A percentile compares a stretch with the other conserved stretches of the same genome.
phyloP scores from a whole-genome alignment of 2,113 vertebrate genomes.

The Meriones unguiculatus region DNA sequence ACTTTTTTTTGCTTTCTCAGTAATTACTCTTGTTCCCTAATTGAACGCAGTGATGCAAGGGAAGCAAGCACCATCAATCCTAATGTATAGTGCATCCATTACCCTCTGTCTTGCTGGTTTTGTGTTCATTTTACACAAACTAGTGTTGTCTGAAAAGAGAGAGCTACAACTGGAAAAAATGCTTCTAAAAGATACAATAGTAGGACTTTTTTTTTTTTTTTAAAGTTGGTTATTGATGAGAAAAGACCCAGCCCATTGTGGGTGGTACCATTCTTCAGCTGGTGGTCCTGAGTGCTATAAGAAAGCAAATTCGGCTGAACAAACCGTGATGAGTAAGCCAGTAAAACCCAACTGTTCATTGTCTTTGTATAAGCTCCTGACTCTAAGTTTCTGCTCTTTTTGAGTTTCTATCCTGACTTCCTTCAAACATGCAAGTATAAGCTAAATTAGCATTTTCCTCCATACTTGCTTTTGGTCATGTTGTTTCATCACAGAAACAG shows the following conservation, averaged over 20 bases:
- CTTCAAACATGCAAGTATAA: not conserved
- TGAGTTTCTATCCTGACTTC: not conserved
- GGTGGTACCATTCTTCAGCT: not conserved
- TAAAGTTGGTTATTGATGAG: not conserved
- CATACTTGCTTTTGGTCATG: not conserved
- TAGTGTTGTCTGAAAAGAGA: not conserved
- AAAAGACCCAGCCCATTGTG: not conserved
- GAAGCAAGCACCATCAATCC: not conserved
- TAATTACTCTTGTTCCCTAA: not conserved
- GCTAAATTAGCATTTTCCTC: not conserved
- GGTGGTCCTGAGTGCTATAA: not conserved
- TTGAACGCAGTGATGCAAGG: not conserved
- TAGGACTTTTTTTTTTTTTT: not conserved
- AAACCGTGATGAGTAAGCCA: not conserved
- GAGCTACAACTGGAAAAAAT: not conserved
- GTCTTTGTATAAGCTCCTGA: too few relatives aligned
- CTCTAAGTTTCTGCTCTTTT: not conserved
- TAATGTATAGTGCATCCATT: slow-evolving; percentile 10
- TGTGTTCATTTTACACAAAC: not conserved
- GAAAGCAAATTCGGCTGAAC: not conserved
- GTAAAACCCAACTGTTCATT: not conserved
- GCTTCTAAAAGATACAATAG: not conserved
- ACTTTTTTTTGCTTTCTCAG: not conserved
- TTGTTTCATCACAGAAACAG: not conserved
- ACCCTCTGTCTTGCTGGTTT: not conserved